These are phyloP conservation scores for Mylabris phalerata DNA, from an alignment of 1,140 invertebrate species.

Conservation along the genomic window DNA sequence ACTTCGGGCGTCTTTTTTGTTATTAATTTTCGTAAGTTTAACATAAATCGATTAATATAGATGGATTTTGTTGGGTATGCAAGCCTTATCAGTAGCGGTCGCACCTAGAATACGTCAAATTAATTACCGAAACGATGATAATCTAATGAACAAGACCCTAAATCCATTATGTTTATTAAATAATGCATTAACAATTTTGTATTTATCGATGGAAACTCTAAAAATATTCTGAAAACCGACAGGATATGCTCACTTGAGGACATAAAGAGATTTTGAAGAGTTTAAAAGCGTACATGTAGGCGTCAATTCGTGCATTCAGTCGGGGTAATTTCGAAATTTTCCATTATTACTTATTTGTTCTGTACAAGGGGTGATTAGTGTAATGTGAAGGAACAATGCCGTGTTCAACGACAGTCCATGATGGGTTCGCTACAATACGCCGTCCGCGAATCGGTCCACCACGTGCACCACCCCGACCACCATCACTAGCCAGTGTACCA, in stretches of 20 bases:
- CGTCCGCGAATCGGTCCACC: slow-evolving; percentile 46
- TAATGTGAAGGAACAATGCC: slow-evolving; percentile 22
- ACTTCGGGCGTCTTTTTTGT: too few species aligned
- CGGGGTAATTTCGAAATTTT: too few species aligned
- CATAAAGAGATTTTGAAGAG: not conserved
- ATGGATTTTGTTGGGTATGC: too few species aligned
- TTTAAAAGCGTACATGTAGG: slow-evolving; percentile 5
- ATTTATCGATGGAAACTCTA: too few species aligned
- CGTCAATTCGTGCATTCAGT: not conserved
- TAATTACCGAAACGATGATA: slow-evolving; percentile 5
- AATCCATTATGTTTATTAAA: slow-evolving; percentile 11
- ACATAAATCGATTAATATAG: too few species aligned
- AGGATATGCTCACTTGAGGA: slow-evolving; percentile 6
- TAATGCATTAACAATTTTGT: too few species aligned
- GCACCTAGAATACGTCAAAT: slow-evolving; percentile 8
- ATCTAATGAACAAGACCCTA: slow-evolving; percentile 2
- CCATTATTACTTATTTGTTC: too few species aligned
- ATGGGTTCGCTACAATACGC: slow-evolving; percentile 75
- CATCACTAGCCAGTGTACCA: slow-evolving; percentile 37
- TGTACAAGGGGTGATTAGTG: too few species aligned
- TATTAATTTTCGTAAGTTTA: too few species aligned
- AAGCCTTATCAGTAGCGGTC: not conserved
- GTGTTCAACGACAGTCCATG: slow-evolving; percentile 59
- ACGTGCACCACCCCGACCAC: slow-evolving; percentile 40
- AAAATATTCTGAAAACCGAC: not conserved